Percentiles rank a stretch among this genome's conserved stretches.
These are phyloP conservation scores for Selenia dentaria DNA, from an alignment of 2,888 invertebrate species.

Conservation along the genomic window DNA sequence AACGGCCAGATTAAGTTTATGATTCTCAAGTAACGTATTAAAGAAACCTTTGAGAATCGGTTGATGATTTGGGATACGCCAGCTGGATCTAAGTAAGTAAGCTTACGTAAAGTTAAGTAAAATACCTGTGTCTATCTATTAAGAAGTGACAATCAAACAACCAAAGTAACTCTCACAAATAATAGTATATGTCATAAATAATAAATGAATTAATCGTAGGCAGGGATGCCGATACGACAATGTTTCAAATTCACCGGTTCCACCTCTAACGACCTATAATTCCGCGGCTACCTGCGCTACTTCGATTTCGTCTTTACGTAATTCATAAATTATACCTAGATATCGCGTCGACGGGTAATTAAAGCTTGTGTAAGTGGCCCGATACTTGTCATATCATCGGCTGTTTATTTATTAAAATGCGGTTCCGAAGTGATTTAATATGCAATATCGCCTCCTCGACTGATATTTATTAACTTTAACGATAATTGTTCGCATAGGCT, in stretches of 20 bases:
- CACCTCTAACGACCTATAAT: conserved; percentile 25
- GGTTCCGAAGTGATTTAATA: conserved; percentile 70
- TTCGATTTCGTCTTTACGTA: conserved; percentile 46
- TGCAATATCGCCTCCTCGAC: conserved; percentile 59
- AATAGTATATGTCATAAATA: conserved; percentile 1
- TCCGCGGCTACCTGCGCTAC: conserved; percentile 32
- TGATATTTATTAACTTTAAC: conserved; percentile 61
- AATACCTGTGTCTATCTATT: too few relatives aligned
- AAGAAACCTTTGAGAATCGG: too few relatives aligned
- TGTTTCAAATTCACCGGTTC: conserved; percentile 24
- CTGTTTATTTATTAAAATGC: conserved; percentile 62
- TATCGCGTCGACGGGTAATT: conserved; percentile 62
- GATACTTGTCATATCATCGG: conserved; percentile 65
- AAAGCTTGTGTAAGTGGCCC: conserved; percentile 62
- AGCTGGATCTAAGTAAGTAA: too few relatives aligned
- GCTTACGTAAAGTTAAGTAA: too few relatives aligned
- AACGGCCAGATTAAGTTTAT: too few relatives aligned
- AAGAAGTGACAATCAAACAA: too few relatives aligned
- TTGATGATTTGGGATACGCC: too few relatives aligned
- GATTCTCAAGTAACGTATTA: too few relatives aligned
- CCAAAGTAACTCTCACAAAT: too few relatives aligned
- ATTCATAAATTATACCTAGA: conserved; percentile 50
- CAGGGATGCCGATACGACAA: conserved; percentile 15
- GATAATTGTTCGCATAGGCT: conserved; percentile 52
- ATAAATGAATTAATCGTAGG: conserved; percentile 4